Percentiles rank a stretch among this genome's conserved stretches.
phyloP scores from a whole-genome alignment of 2,888 invertebrate genomes.

The Morpho deidamia region DNA sequence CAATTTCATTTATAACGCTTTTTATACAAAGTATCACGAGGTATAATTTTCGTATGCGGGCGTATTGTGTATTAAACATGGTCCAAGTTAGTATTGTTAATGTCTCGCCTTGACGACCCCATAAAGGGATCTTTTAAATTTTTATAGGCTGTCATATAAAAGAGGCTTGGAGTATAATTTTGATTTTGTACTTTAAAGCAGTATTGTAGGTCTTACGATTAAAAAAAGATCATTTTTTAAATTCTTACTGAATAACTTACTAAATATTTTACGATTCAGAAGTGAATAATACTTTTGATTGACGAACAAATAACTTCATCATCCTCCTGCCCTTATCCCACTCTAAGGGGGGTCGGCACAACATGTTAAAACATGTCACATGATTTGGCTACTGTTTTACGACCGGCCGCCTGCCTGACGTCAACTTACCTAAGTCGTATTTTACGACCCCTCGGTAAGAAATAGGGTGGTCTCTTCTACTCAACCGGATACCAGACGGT shows the following conservation, averaged over 20 bases:
- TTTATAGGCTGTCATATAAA: conserved; percentile 15
- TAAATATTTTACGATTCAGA: not conserved
- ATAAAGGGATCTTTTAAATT: conserved; percentile 13
- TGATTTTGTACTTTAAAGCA: not conserved
- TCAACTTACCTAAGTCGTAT: too few relatives aligned
- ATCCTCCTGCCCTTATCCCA: too few relatives aligned
- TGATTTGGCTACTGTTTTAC: too few relatives aligned
- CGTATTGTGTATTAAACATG: conserved; percentile 18
- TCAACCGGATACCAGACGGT: too few relatives aligned
- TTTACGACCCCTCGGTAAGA: too few relatives aligned
- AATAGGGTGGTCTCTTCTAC: too few relatives aligned
- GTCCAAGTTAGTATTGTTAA: conserved; percentile 16
- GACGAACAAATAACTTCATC: too few relatives aligned
- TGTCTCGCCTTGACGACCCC: conserved; percentile 13
- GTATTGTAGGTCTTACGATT: too few relatives aligned
- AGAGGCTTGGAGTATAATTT: not conserved
- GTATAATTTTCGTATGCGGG: conserved; percentile 22
- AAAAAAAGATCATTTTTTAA: not conserved
- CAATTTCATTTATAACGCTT: not conserved
- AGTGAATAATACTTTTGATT: too few relatives aligned
- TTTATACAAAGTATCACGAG: conserved; percentile 9
- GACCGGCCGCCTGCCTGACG: too few relatives aligned
- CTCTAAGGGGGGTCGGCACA: too few relatives aligned
- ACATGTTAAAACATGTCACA: too few relatives aligned
- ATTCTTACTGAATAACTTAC: not conserved